A percentile compares a stretch with the other conserved stretches of the same genome.
phyloP scores from a whole-genome alignment of 2,888 invertebrate species.

The Globia sparganii region DNA sequence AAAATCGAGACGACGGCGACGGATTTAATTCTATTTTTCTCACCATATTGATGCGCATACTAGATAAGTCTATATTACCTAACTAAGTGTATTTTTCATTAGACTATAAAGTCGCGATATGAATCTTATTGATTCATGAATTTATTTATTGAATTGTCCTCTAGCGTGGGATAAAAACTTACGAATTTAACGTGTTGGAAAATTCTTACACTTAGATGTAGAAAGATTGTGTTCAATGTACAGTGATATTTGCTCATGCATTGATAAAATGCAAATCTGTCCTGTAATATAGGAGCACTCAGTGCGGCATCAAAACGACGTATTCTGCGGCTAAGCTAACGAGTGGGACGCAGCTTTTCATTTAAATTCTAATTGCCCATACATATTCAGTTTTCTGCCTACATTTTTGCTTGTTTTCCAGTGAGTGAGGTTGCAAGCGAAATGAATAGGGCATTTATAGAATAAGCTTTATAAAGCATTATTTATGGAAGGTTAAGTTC shows the following conservation, averaged over 20 bases:
- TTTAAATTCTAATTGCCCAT: conserved; percentile 15
- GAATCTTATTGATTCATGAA: neutral
- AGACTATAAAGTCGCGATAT: neutral
- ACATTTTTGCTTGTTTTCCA: conserved; percentile 10
- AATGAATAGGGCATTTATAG: neutral
- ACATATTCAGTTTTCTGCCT: conserved; percentile 18
- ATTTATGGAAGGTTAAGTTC: neutral
- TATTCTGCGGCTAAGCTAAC: neutral
- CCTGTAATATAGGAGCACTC: neutral
- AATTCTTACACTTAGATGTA: neutral
- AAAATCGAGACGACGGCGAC: conserved; percentile 3
- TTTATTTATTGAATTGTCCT: neutral
- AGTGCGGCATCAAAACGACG: neutral
- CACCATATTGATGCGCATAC: neutral
- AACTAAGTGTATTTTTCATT: neutral
- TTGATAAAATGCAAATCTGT: conserved; percentile 1
- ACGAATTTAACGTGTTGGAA: neutral
- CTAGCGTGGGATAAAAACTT: neutral
- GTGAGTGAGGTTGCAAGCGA: too few relatives aligned
- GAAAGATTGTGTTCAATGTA: neutral
- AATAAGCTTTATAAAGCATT: too few relatives aligned
- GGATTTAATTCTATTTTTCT: conserved; percentile 15
- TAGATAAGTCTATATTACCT: neutral
- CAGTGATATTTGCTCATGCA: neutral
- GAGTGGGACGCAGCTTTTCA: conserved; percentile 20